Percentiles rank a stretch among this genome's conserved stretches.
phyloP scores from a whole-genome alignment of 2,113 vertebrate genomes.

The Mus pahari region DNA sequence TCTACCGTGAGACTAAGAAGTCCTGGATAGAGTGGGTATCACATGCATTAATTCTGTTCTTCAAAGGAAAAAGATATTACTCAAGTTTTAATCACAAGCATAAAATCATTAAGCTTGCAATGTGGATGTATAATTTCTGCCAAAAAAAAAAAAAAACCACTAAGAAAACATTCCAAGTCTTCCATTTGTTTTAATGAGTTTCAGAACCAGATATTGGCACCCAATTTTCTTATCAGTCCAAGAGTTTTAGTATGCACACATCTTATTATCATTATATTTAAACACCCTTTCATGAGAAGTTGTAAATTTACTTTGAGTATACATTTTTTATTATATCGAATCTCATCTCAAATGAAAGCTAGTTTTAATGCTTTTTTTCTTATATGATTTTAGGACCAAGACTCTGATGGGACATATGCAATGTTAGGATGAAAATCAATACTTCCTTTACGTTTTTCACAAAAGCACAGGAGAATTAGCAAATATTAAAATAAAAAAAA shows the following conservation, averaged over 20 bases:
- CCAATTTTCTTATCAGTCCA: constrained; percentile 75
- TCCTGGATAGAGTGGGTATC: constrained; percentile 13
- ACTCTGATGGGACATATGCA: neutral
- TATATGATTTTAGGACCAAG: constrained; percentile 21
- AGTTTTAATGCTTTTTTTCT: constrained; percentile 36
- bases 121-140: constrained; percentile 73
- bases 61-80: constrained; percentile 71
- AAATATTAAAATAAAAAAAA: constrained; percentile 10
- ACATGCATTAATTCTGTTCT: constrained; percentile 60
- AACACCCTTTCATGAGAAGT: constrained; percentile 42
- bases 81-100: constrained; percentile 74
- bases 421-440: neutral
- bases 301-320: constrained; percentile 63
- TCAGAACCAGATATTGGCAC: constrained; percentile 76
- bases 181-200: constrained; percentile 82
- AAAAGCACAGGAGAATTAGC: neutral
- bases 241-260: constrained; percentile 26
- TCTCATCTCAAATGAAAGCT: constrained; percentile 45
- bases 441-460: constrained; percentile 36
- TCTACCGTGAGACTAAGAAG: constrained; percentile 59
- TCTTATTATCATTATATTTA: constrained; percentile 67
- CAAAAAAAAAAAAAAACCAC: constrained; percentile 67
- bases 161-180: constrained; percentile 71
- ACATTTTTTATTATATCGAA: constrained; percentile 52
- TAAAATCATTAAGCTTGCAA: constrained; percentile 75